Evolutionary conservation across 1,140 invertebrate genomes (phyloP).

Genomic region (Nomia melanderi): DNA sequence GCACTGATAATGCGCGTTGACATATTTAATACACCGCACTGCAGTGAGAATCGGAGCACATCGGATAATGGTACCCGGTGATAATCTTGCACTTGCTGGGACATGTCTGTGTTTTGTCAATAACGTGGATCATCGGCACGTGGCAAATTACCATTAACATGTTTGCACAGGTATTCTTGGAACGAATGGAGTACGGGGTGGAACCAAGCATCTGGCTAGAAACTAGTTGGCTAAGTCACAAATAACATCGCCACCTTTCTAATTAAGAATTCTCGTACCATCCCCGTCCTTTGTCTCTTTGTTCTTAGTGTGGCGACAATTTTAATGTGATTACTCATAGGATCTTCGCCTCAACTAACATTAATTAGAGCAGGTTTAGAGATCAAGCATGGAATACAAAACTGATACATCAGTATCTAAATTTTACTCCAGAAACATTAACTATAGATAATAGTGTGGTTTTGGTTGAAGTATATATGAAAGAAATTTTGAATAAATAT

Average conservation of each 20-base stretch:
- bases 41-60: conserved; percentile 7
- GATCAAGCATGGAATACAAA: too few species aligned
- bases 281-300: neutral
- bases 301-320: neutral
- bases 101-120: conserved; percentile 57
- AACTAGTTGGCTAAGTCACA: conserved; percentile 44
- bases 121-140: conserved; percentile 58
- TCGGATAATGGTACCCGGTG: conserved; percentile 29
- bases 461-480: too few species aligned
- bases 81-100: conserved; percentile 55
- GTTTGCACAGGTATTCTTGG: conserved; percentile 56
- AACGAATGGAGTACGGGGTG: conserved; percentile 42
- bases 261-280: neutral
- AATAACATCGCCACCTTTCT: conserved; percentile 38
- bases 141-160: conserved; percentile 54
- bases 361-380: neutral
- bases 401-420: neutral
- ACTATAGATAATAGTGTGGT: too few species aligned
- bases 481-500: too few species aligned
- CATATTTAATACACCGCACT: too few species aligned
- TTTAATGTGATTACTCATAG: neutral
- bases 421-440: too few species aligned
- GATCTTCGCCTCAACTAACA: neutral
- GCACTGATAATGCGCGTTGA: too few species aligned
- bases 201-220: conserved; percentile 41